Base-by-base conservation (phyloP, 1,140 invertebrate species). In the Macrobrachium rosenbergii region DNA sequence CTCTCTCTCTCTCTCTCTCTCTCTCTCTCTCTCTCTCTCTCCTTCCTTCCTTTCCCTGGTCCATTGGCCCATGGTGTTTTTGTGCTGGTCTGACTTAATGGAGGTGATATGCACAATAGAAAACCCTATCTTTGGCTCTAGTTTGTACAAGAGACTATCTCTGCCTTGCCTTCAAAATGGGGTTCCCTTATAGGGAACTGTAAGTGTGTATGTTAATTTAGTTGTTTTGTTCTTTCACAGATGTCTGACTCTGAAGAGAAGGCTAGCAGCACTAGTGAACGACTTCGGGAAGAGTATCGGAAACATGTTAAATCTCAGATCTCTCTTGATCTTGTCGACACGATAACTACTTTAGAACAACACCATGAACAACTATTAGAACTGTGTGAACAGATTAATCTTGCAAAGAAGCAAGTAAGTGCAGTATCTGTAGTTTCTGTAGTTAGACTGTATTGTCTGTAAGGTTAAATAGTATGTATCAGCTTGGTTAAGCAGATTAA, bases 281-380 rank as follows among this genome's bases (percentile, higher is more conserved):
- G 84, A 7, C 84, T 87, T 45, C 84, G 84, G 1, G 78, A 87
- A 77, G 84, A 87, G 43, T 87, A 87, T n/a, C 78, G 84, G 17
- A 59, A 69, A 43, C 84, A 87, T 59, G 84, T 87, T n/a, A 64
- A 87, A 78, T 72, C 77, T 6, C 84, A 87, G 59, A 80, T 87
- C 23, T 87, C 84, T 14, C 84, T 81, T 62, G 84, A 87, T 58
- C 64, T 87, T 3, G 84, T 87, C 8, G 84, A 87, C 37, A 75
- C 84, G 19, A 87, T 87, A 19, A 62, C 64, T 59, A 87, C 28
- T 17, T 16, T 87, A 37, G 78, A 87, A 59, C 84, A 87, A 21
- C 84, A 87, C 64, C 78, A 80, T 21, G 78, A 81, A n/a, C 78
- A 87, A 45, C 84, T 87, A 19, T 77, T 73, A 64, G 77, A 87